Percentiles rank a stretch among this genome's conserved stretches.
Evolutionary conservation across 2,888 invertebrate genomes (phyloP).

Genomic region (Hymenopus coronatus): DNA sequence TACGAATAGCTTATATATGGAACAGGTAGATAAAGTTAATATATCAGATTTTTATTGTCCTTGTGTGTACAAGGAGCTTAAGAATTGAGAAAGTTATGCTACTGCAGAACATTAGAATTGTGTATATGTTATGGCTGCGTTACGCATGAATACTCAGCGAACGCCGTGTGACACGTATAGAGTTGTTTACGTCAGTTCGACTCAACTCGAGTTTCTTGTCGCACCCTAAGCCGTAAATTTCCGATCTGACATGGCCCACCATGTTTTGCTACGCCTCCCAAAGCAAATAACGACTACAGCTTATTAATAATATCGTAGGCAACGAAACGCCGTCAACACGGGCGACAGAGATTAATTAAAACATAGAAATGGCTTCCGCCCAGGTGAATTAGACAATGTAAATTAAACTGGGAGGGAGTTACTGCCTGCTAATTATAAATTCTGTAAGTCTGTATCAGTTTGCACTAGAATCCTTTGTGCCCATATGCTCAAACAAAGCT

Average conservation of each 20-base stretch:
- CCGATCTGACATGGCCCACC: neutral
- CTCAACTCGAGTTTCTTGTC: neutral
- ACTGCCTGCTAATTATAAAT: slow-evolving; percentile 1
- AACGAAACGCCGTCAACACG: neutral
- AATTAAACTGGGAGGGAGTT: neutral
- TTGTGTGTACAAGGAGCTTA: too few species aligned
- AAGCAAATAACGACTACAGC: neutral
- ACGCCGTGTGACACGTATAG: too few species aligned
- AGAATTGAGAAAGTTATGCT: too few species aligned
- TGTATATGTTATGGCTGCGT: too few species aligned
- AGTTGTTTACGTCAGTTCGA: too few species aligned
- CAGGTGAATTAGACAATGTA: slow-evolving; percentile 17
- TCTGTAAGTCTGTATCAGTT: neutral
- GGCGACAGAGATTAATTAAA: slow-evolving; percentile 8
- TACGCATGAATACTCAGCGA: too few species aligned
- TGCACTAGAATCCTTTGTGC: slow-evolving; percentile 1
- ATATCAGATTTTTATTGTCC: too few species aligned
- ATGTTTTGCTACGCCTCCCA: neutral
- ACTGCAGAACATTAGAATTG: too few species aligned
- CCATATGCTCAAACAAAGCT: neutral
- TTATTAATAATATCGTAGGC: slow-evolving; percentile 4
- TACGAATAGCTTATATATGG: too few species aligned
- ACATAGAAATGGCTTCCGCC: neutral
- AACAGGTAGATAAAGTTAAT: too few species aligned
- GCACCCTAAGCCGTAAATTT: neutral